A percentile compares a stretch with the other conserved stretches of the same genome.
phyloP scores from a whole-genome alignment of 2,797 vertebrate genomes.

The Sebastes aleutianus region DNA sequence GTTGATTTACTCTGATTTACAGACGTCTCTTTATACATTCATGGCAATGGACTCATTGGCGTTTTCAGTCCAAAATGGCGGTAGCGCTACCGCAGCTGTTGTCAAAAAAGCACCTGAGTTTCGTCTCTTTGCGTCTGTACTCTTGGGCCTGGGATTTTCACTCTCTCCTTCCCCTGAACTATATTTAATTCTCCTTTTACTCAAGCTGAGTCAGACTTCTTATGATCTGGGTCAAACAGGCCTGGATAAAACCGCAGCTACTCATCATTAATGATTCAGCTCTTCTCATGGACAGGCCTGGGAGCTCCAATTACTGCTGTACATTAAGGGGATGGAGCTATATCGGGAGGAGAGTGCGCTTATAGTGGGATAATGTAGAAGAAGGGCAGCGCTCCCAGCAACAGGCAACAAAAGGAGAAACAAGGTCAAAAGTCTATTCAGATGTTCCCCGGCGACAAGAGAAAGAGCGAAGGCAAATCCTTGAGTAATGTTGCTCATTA shows the following conservation, averaged over 20 bases:
- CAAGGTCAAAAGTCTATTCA: constrained; percentile 31
- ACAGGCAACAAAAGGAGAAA: constrained; percentile 22
- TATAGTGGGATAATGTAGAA: not conserved
- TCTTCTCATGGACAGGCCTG: not conserved
- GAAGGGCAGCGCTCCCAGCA: constrained; percentile 23
- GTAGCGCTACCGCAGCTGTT: too few relatives aligned
- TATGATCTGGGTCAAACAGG: constrained; percentile 28
- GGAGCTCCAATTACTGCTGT: constrained; percentile 23
- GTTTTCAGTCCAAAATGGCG: too few relatives aligned
- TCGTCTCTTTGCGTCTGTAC: too few relatives aligned
- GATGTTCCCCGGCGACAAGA: constrained; percentile 7
- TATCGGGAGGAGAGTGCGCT: not conserved
- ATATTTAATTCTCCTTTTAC: constrained; percentile 17
- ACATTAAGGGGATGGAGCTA: not conserved
- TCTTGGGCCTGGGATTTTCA: not conserved
- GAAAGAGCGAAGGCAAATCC: not conserved
- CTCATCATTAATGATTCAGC: constrained; percentile 47
- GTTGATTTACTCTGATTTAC: too few relatives aligned
- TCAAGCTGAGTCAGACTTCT: constrained; percentile 39
- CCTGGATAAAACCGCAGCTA: constrained; percentile 11
- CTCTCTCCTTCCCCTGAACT: not conserved
- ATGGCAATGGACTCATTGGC: too few relatives aligned
- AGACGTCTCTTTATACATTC: too few relatives aligned
- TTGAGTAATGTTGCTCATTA: constrained; percentile 26
- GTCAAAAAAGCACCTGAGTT: too few relatives aligned